A percentile compares a stretch with the other conserved stretches of the same genome.
Evolutionary conservation across 1,140 invertebrate genomes (phyloP).

Genomic region (Trachelipus rathkii): DNA sequence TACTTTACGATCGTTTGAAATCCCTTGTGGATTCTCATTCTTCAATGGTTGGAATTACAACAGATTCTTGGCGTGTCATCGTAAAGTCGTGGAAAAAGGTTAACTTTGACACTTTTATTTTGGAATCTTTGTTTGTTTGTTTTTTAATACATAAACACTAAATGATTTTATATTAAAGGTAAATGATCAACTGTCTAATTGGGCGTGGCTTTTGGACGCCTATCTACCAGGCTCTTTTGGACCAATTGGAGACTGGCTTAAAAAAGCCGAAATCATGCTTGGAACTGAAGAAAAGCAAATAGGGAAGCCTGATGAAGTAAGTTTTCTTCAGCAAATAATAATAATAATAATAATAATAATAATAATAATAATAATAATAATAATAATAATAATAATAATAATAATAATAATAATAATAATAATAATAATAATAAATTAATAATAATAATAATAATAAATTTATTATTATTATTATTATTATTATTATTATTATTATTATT

Average conservation of each 20-base stretch:
- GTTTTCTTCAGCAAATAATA: neutral
- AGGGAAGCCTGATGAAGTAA: conserved; percentile 74
- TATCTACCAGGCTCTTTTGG: conserved; percentile 76
- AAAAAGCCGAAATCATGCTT: conserved; percentile 75
- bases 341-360: too few relatives aligned
- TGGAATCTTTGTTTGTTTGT: neutral
- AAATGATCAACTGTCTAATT: conserved; percentile 64
- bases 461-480: too few relatives aligned
- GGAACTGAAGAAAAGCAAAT: conserved; percentile 70
- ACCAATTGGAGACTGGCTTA: conserved; percentile 81
- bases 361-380: too few relatives aligned
- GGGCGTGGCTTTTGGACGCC: conserved; percentile 80
- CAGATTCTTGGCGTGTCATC: conserved; percentile 72
- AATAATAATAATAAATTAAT: too few relatives aligned
- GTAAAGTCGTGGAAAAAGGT: conserved; percentile 68
- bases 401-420: too few relatives aligned
- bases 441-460: too few relatives aligned
- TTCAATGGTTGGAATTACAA: conserved; percentile 69
- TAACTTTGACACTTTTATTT: neutral
- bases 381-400: too few relatives aligned
- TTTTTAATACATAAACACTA: neutral
- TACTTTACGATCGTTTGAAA: conserved; percentile 66
- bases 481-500: too few relatives aligned
- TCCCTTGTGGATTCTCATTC: conserved; percentile 67
- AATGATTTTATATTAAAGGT: conserved; percentile 22